Percentiles rank a stretch among this genome's conserved stretches.
These are phyloP conservation scores for Musca domestica DNA, from an alignment of 1,140 invertebrate genomes.

Conservation along the genomic window DNA sequence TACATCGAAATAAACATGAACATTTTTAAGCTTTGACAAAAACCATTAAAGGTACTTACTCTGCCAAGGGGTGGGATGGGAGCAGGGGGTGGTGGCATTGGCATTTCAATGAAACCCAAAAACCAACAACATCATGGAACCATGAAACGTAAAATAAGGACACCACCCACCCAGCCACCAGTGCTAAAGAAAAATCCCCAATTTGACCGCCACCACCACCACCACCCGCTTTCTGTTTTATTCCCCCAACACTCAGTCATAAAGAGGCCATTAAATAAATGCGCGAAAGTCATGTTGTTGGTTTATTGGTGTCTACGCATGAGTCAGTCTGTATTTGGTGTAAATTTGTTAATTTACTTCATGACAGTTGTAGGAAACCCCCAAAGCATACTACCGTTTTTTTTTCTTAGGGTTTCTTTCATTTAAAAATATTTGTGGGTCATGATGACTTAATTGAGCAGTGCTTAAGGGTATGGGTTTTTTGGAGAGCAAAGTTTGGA, in stretches of 20 bases:
- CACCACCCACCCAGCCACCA: too few relatives aligned
- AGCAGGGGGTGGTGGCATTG: neutral
- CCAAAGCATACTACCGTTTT: too few relatives aligned
- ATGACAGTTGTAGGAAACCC: constrained; percentile 41
- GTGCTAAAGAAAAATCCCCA: too few relatives aligned
- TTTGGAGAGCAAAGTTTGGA: too few relatives aligned
- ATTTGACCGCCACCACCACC: neutral
- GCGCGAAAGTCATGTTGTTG: constrained; percentile 3
- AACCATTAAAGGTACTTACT: constrained; percentile 17
- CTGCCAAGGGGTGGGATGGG: too few relatives aligned
- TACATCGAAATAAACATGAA: constrained; percentile 13
- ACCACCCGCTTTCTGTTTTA: neutral
- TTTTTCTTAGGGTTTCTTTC: too few relatives aligned
- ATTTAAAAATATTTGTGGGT: too few relatives aligned
- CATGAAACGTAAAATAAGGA: too few relatives aligned
- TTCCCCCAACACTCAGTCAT: neutral
- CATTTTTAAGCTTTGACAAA: constrained; percentile 22
- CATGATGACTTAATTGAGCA: too few relatives aligned
- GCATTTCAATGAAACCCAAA: too few relatives aligned
- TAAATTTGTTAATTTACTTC: constrained; percentile 54
- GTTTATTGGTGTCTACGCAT: neutral
- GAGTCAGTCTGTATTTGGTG: constrained; percentile 35
- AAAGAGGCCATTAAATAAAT: constrained; percentile 13
- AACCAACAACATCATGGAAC: too few relatives aligned
- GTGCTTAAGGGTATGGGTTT: too few relatives aligned